These are phyloP conservation scores for Eutrigla gurnardus DNA, from an alignment of 2,797 vertebrate genomes.

Conservation along the genomic window DNA sequence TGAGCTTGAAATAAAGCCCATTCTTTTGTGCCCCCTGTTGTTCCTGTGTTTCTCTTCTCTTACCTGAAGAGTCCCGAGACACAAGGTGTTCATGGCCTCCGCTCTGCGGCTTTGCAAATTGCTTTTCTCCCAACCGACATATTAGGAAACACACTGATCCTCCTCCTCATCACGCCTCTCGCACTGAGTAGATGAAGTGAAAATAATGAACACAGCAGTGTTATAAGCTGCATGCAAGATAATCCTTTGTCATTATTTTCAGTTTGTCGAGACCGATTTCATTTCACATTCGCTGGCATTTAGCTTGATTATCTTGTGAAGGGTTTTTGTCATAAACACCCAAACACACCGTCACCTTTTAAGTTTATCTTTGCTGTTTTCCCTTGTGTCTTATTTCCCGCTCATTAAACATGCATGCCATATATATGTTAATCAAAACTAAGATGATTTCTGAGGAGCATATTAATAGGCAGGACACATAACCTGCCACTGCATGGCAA, in stretches of 20 bases:
- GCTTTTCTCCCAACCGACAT: background rate
- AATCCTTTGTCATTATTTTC: background rate
- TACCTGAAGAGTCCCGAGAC: background rate
- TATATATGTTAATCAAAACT: background rate
- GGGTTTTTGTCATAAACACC: no score
- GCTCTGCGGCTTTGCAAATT: background rate
- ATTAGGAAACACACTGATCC: background rate
- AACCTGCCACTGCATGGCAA: background rate
- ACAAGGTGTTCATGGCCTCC: background rate
- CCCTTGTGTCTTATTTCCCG: background rate
- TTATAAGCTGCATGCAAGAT: background rate
- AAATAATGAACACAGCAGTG: background rate
- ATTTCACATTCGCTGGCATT: no score
- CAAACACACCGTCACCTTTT: no score
- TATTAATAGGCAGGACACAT: background rate
- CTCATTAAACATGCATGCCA: background rate
- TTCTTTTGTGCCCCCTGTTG: background rate
- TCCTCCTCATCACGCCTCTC: background rate
- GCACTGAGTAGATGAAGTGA: constrained; percentile 1
- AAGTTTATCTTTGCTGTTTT: no score
- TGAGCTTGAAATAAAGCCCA: no score
- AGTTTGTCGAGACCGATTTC: no score
- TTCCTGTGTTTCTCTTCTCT: background rate
- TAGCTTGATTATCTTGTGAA: no score
- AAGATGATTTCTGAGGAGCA: background rate